Percentiles rank a stretch among this genome's conserved stretches.
Conservation (phyloP, 2,888 invertebrate genomes). For the Aporophyla lueneburgensis region DNA sequence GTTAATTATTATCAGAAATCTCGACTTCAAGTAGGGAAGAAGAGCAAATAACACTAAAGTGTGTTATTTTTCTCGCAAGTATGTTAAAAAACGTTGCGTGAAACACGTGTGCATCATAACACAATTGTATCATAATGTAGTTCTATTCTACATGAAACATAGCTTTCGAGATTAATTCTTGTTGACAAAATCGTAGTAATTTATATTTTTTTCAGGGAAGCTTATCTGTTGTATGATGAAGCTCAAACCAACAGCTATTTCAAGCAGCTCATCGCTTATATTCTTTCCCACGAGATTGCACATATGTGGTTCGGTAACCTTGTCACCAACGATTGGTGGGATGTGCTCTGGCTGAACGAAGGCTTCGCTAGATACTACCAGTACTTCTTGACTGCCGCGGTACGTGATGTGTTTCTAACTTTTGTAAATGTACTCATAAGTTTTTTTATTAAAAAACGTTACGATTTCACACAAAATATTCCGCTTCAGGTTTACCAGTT, state of each 20-base stretch:
- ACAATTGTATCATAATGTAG: too few species aligned
- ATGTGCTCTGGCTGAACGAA: conserved; percentile 92
- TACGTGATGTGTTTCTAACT: conserved; percentile 69
- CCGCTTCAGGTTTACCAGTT: neutral
- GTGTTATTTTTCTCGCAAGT: too few species aligned
- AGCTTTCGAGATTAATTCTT: neutral
- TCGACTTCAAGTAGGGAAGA: too few species aligned
- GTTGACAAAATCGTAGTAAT: neutral
- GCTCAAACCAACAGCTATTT: conserved; percentile 81
- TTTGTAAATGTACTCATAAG: neutral
- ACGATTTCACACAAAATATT: neutral
- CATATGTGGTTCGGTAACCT: conserved; percentile 94
- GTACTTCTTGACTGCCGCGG: conserved; percentile 91
- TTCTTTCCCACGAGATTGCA: conserved; percentile 93
- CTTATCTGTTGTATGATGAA: conserved; percentile 85
- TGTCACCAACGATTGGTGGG: conserved; percentile 92
- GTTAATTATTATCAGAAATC: too few species aligned
- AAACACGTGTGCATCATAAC: too few species aligned
- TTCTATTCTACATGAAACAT: neutral
- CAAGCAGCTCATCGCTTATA: conserved; percentile 90
- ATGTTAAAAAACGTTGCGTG: too few species aligned
- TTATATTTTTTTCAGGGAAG: conserved; percentile 78
- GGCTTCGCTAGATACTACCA: conserved; percentile 94
- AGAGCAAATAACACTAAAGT: too few species aligned
- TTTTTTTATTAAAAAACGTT: neutral